These are phyloP conservation scores for Ciconia stormi DNA, from an alignment of 2,113 vertebrate genomes.

Conservation along the genomic window DNA sequence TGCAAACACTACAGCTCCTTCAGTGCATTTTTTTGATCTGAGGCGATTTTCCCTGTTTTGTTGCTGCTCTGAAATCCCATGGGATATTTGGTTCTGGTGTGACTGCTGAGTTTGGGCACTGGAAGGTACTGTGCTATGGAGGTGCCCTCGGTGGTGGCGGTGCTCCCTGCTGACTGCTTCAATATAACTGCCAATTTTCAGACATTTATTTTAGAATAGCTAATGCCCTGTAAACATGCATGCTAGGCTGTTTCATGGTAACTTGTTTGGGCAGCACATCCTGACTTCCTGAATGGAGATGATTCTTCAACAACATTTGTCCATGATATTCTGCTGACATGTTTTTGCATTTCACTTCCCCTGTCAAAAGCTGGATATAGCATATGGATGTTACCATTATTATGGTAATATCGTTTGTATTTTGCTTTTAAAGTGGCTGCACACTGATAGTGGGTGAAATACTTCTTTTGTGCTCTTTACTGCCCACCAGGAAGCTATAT, in stretches of 20 bases:
- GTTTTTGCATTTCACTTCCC: not conserved
- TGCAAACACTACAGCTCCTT: not conserved
- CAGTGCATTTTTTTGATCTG: not conserved
- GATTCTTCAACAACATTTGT: not conserved
- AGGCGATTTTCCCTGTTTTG: not conserved
- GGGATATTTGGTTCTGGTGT: not conserved
- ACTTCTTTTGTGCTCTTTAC: not conserved
- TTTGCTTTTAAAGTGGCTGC: not conserved
- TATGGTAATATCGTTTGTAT: not conserved
- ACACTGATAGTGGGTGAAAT: not conserved
- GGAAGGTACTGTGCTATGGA: not conserved
- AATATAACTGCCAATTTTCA: not conserved
- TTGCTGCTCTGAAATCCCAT: not conserved
- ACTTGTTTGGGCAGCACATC: not conserved
- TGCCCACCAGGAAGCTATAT: not conserved
- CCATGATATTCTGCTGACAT: accelerated
- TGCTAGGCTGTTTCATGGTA: not conserved
- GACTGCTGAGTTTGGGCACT: not conserved
- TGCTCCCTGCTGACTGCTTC: not conserved
- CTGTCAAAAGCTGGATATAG: not conserved
- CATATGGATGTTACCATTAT: not conserved
- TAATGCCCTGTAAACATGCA: not conserved
- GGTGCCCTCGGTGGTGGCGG: too few species aligned
- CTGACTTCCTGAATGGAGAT: not conserved
- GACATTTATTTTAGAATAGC: not conserved